These are phyloP conservation scores for Montipora sp. DNA, from an alignment of 64 coral and sea anemone species.

Conservation along the genomic window DNA sequence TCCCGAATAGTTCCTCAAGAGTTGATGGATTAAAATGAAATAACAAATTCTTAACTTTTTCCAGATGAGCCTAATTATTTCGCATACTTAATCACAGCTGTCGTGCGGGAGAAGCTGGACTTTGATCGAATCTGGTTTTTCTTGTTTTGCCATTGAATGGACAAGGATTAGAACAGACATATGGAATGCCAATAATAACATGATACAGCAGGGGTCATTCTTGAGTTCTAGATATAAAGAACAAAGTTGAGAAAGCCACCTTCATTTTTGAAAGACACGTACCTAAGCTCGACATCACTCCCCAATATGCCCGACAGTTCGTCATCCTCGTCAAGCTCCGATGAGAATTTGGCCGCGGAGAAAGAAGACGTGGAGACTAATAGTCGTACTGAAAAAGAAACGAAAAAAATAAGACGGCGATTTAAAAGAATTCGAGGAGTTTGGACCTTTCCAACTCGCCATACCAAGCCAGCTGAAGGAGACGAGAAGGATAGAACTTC, in stretches of 20 bases:
- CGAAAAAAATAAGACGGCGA: constrained; percentile 1
- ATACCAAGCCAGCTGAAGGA: background rate
- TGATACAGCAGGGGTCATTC: background rate
- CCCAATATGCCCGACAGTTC: constrained; percentile 7
- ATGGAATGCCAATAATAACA: background rate
- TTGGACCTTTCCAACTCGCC: background rate
- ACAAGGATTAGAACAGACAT: background rate
- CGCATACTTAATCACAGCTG: no score
- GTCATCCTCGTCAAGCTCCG: background rate
- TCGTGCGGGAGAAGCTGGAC: background rate
- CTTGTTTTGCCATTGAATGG: background rate
- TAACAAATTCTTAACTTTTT: no score
- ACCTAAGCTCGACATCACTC: background rate
- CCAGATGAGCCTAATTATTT: no score
- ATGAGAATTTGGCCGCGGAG: background rate
- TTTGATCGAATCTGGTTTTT: background rate
- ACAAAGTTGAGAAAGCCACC: background rate
- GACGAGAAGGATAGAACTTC: background rate
- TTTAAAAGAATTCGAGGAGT: background rate
- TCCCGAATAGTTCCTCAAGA: no score
- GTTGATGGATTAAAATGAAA: no score
- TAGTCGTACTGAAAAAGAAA: background rate
- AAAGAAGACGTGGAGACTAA: background rate
- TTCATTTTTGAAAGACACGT: no score
- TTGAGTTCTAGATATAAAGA: background rate